phyloP scores from a whole-genome alignment of 2,888 invertebrate genomes.

The Apamea epomidion region DNA sequence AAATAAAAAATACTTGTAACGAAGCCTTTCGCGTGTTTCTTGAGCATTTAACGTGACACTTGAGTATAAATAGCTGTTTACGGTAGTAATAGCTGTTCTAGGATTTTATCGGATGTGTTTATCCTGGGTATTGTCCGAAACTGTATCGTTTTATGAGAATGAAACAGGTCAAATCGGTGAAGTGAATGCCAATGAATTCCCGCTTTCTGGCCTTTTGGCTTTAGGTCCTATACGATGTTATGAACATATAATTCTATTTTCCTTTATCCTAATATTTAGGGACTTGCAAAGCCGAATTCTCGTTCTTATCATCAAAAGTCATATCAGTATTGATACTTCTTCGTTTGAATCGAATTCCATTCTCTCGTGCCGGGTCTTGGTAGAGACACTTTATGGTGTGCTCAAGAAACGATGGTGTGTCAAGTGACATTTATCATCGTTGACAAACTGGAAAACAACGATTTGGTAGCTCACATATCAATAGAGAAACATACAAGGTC shows the following conservation, averaged over 20 bases:
- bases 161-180: background rate
- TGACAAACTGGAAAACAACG: slow-evolving; percentile 9
- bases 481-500: slow-evolving; percentile 9
- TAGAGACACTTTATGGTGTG: background rate
- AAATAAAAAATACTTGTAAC: slow-evolving; percentile 54
- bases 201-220: slow-evolving; percentile 15
- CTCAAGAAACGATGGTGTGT: slow-evolving; percentile 5
- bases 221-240: background rate
- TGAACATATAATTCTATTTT: background rate
- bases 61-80: slow-evolving; percentile 39
- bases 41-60: slow-evolving; percentile 36
- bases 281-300: background rate
- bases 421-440: slow-evolving; percentile 14
- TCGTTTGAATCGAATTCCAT: background rate
- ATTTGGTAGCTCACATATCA: slow-evolving; percentile 10
- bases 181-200: background rate
- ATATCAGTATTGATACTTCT: background rate
- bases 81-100: slow-evolving; percentile 33
- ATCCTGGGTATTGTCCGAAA: slow-evolving; percentile 11
- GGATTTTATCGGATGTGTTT: slow-evolving; percentile 24
- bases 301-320: background rate
- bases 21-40: slow-evolving; percentile 41
- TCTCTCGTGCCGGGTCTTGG: background rate
- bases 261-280: background rate
- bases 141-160: slow-evolving; percentile 8